Evolutionary conservation across 2,888 invertebrate species (phyloP), one percentile per base, ranked within the genome.

Genomic region (Rhimphoctona megacephalus): DNA sequence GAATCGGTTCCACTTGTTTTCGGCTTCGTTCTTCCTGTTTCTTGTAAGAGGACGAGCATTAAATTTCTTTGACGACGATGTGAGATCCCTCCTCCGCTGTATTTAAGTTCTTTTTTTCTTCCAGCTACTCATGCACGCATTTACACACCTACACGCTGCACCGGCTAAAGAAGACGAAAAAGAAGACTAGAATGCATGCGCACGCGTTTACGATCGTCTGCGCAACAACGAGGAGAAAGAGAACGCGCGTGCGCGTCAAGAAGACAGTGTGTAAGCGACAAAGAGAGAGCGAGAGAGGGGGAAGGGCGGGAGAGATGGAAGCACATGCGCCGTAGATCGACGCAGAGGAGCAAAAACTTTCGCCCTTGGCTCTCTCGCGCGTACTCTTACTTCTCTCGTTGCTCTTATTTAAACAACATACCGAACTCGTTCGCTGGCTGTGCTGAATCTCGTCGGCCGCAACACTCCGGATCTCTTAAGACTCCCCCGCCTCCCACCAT

Each of bases 351-450:
- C 87, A 91, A 91, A 91, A 92, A 93, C 93, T 93, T 93, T 92
- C 93, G 93, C 93, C 93, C 93, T 93, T 93, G 93, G 92, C 89
- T 85, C 49, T 61, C 64, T 70, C 85, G 78, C 82, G 76, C 84
- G 84, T 82, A 87, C 78, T 84, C 85, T 83, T 79, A 76, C 82
- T 82, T 89, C 89, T 93, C 92, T 90, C 91, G 89, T 91, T 93
- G 93, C 93, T 94, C 93, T 94, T 94, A 93, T 94, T 94, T 92
- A 93, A 93, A 93, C 93, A 93, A 91, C 93, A 93, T 93, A 93
- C 93, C 93, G 91, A 92, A 93, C 93, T 92, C 92, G 93, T 92
- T 93, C 92, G 92, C 92, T 91, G 81, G 76, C 76, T 76, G 64
- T 61, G 49, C 66, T 78, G 66, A 67, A 78, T 66, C 78, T 78